Percentiles rank a stretch among this genome's conserved stretches.
Evolutionary conservation across 2,113 vertebrate genomes (phyloP).

Genomic region (Cairina moschata): DNA sequence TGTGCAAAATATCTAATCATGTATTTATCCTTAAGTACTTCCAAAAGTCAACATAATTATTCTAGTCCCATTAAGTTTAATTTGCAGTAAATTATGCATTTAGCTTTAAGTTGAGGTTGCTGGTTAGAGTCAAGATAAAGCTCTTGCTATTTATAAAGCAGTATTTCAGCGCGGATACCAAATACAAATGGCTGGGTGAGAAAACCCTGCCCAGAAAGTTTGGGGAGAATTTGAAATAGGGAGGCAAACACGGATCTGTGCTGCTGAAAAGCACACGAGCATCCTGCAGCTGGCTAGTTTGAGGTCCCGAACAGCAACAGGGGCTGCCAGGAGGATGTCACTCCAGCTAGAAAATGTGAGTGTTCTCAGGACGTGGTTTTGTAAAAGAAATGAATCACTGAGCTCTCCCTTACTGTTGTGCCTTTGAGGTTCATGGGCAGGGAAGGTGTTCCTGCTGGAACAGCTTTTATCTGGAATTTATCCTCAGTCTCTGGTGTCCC

Average conservation of each 20-base stretch:
- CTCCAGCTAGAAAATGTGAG: neutral
- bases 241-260: neutral
- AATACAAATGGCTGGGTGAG: conserved; percentile 25
- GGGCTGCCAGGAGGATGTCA: neutral
- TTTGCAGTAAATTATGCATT: conserved; percentile 75
- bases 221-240: conserved; percentile 6
- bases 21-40: conserved; percentile 76
- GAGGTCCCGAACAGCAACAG: neutral
- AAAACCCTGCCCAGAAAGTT: conserved; percentile 9
- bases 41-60: conserved; percentile 77
- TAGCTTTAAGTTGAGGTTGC: conserved; percentile 68
- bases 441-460: neutral
- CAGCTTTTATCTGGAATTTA: neutral
- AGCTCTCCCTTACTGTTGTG: neutral
- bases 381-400: neutral
- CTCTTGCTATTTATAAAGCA: conserved; percentile 60
- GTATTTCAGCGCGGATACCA: neutral
- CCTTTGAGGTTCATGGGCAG: neutral
- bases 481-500: neutral
- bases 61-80: conserved; percentile 76
- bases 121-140: conserved; percentile 46
- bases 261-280: neutral
- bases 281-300: neutral
- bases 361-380: neutral
- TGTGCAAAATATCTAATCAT: conserved; percentile 75